Conservation (phyloP, 30 jellyfish, hydroid and myxozoan species). For the Mastigias papua region DNA sequence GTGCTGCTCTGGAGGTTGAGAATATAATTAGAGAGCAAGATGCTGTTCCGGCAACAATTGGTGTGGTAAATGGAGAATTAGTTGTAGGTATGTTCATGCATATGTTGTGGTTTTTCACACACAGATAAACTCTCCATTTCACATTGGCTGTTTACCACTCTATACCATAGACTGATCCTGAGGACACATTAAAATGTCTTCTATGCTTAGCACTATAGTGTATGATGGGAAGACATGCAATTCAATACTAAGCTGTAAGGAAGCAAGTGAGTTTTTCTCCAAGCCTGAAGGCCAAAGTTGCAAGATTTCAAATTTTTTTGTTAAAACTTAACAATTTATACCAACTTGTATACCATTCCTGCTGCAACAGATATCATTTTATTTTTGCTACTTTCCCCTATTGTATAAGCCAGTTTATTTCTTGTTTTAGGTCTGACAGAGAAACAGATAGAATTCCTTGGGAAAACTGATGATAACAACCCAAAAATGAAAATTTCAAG, state of each 20-base stretch:
- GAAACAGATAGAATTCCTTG: constrained; percentile 75
- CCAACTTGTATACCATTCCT: no score
- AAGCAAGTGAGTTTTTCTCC: no score
- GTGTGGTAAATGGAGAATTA: constrained; percentile 87
- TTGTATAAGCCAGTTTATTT: no score
- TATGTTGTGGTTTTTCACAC: not conserved
- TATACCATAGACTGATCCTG: not conserved
- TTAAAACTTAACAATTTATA: no score
- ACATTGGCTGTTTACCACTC: not conserved
- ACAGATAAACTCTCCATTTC: not conserved
- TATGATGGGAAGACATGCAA: no score
- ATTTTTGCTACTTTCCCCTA: not conserved
- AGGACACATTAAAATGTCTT: no score
- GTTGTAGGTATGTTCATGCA: constrained; percentile 72
- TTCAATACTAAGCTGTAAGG: no score
- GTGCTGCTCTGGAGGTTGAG: constrained; percentile 92
- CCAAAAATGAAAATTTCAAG: constrained; percentile 77
- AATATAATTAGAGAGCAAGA: constrained; percentile 57
- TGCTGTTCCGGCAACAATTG: constrained; percentile 95
- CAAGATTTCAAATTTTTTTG: no score
- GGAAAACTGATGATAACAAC: constrained; percentile 9
- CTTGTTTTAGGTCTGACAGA: constrained; percentile 67
- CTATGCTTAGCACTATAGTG: no score
- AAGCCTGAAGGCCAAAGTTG: no score
- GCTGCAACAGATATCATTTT: not conserved